phyloP scores from a whole-genome alignment of 2,888 invertebrate species.

The Phyllotreta cruciferae region DNA sequence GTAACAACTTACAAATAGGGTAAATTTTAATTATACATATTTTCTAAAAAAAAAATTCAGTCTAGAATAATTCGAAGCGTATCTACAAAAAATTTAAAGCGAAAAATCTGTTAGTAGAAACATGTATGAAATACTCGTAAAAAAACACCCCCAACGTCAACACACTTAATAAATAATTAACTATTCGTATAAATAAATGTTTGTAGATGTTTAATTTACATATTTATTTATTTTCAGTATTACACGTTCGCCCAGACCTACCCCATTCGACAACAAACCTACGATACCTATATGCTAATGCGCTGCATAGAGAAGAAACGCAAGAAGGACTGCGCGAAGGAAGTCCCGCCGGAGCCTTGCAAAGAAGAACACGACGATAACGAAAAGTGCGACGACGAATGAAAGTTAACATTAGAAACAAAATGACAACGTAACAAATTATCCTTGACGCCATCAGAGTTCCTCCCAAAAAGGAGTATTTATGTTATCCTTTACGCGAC shows the following conservation, averaged over 20 bases:
- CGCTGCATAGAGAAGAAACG: conserved; percentile 34
- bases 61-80: conserved; percentile 26
- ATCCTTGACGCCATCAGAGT: no score
- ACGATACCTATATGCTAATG: conserved; percentile 52
- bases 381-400: no score
- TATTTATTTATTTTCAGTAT: conserved; percentile 45
- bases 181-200: conserved; percentile 1
- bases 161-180: neutral
- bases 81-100: conserved; percentile 28
- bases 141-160: conserved; percentile 8
- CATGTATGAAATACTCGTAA: neutral
- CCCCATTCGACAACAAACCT: conserved; percentile 49
- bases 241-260: conserved; percentile 46
- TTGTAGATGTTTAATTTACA: neutral
- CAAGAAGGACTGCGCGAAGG: conserved; percentile 26
- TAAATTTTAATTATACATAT: conserved; percentile 17
- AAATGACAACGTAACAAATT: no score
- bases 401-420: no score
- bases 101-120: conserved; percentile 24
- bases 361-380: no score
- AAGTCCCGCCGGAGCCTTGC: no score
- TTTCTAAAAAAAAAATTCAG: conserved; percentile 25
- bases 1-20: conserved; percentile 15
- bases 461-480: no score
- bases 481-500: no score